Percentiles rank a stretch among this genome's conserved stretches.
Conservation (phyloP, 1,140 invertebrate species). For the Anoplolepis gracilipes region DNA sequence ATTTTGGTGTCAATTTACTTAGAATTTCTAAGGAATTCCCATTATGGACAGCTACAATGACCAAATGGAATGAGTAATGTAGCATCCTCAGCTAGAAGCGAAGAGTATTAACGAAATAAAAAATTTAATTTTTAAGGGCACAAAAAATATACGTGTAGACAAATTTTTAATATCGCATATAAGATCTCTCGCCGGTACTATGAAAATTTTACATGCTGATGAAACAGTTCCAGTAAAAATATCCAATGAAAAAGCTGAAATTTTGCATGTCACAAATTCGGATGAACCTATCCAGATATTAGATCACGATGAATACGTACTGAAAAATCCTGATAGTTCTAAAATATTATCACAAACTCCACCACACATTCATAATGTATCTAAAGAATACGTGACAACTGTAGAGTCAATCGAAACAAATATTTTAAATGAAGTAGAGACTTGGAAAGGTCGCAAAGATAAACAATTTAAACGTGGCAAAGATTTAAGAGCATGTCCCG, state of each 20-base stretch:
- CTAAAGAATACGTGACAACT: not conserved
- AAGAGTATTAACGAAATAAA: slow-evolving; percentile 66
- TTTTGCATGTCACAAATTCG: not conserved
- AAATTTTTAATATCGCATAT: slow-evolving; percentile 62
- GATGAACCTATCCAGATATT: no score
- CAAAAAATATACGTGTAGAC: slow-evolving; percentile 37
- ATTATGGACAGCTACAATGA: slow-evolving; percentile 59
- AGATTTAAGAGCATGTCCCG: slow-evolving; percentile 48
- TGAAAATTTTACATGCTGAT: slow-evolving; percentile 52
- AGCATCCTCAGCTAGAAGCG: slow-evolving; percentile 63
- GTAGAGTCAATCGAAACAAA: not conserved
- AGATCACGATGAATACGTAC: no score
- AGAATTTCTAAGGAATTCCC: slow-evolving; percentile 58
- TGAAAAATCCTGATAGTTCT: no score
- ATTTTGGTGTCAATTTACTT: slow-evolving; percentile 36
- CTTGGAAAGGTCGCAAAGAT: slow-evolving; percentile 40
- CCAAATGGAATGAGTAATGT: not conserved
- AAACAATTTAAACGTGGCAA: slow-evolving; percentile 26
- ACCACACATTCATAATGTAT: no score
- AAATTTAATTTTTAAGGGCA: slow-evolving; percentile 45
- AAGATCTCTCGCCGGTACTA: slow-evolving; percentile 29
- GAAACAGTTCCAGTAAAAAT: no score
- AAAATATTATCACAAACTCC: no score
- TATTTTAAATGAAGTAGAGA: slow-evolving; percentile 45
- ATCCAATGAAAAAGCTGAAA: not conserved